Evolutionary conservation across 2,888 invertebrate species (phyloP), one percentile per base, ranked within the genome.

Genomic region (Byasa hedistus): DNA sequence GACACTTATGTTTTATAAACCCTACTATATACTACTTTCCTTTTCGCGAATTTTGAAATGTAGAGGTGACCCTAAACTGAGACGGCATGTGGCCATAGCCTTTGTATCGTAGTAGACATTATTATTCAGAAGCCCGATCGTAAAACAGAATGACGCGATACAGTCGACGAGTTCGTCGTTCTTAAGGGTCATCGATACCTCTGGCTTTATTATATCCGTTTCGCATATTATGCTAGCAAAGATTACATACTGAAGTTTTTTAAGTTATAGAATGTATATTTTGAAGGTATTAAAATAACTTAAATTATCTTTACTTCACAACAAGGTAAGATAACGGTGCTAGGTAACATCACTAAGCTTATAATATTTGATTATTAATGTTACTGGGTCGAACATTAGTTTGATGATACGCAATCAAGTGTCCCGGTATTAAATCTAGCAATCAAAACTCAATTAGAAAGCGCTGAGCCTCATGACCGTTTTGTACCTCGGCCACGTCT

Each of bases 381-480:
- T 22, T 23, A 44, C 7, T 27, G 72, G 74, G 74, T 69, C 64
- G 74, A 75, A 72, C 44, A 27, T 55, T 55, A 56, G 17, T 27
- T n/a, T 36, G 52, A 61, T 64, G 57, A 64, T 60, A 68, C 32
- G 57, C 67, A 52, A 68, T 68, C 61, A 68, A 68, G 64, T 61
- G 39, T 58, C 24, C 32, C 54, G 24, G 60, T 64, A 64, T 68
- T 70, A 73, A 76, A 79, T 76, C 75, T 68, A 69, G 58, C 75
- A 72, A 83, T 84, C 80, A 80, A 79, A 80, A 79, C 73, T 76
- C 80, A 80, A 83, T 84, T 84, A 82, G 78, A 81, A 72, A 70
- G 71, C 76, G 74, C 71, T 72, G 69, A 72, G 68, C 60, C 71
- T 66, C 64, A 73, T 75, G 79, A 79, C 75, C 83, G 75, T 78